Base-by-base conservation (phyloP, 1,140 invertebrate genomes). In the Eriosoma lanigerum region DNA sequence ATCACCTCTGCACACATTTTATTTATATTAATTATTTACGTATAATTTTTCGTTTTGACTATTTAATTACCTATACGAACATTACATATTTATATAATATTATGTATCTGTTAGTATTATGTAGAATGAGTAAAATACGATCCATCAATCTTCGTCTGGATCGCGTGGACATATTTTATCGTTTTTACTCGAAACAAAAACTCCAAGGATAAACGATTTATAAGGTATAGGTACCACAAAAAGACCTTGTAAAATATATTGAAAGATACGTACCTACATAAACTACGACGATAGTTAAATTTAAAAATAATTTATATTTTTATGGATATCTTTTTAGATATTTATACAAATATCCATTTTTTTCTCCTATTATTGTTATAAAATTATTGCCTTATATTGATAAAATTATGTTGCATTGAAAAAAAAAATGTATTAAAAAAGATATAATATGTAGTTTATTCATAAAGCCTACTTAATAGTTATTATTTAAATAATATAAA, bases 61-160 rank as follows among this genome's bases (percentile, higher is more conserved):
- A 26, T 46, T 52, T 29, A 29, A 17, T 58, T 58, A 58, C 56
- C 56, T 58, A 24, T 58, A 21, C 29, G 58, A 17, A 29, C 19
- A 54, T n/a, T 17, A 38, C 19, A 38, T 5, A 19, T 19, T 38
- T 21, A 38, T n/a, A 4, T 38, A 64, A 62, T 32, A 32, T 19
- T 5, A 8, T 64, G n/a, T 38, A 38, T 38, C 10, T 38, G 60
- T 17, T n/a, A n/a, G 70, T 24, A n/a, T 73, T 73, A 54, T 73
- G 26, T 13, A 17, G 8, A 54, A 73, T 54, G 19, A 73, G 50
- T 73, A 73, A 52, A 52, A 52, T 26, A 73, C 50, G 70, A 56
- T 32, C 50, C 50, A 73, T 73, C 70, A 54, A 56, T 73, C 70
- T 73, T 73, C 50, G 70, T 73, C 50, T 54, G 9, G 19, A 54